Conservation (phyloP, 2,797 vertebrate species). For the Peromyscus aztecus region DNA sequence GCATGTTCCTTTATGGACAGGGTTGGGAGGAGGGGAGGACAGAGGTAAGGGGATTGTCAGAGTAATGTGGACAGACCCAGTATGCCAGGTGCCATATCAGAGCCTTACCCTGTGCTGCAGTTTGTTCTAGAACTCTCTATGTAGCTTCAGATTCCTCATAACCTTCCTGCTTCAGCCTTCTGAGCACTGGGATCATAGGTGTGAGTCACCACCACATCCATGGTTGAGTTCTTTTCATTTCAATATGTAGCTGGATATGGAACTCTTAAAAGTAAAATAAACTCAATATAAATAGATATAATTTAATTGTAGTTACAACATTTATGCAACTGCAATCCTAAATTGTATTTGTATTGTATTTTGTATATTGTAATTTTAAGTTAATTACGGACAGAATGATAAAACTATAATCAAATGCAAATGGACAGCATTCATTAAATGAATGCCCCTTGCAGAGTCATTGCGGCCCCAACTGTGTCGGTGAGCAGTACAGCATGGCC, state of each 20-base stretch:
- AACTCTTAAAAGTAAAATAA: neutral
- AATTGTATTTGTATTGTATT: neutral
- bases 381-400: slow-evolving; percentile 38
- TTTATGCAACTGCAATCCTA: slow-evolving; percentile 26
- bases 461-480: neutral
- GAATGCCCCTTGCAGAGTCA: neutral
- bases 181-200: neutral
- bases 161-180: neutral
- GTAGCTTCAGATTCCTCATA: neutral
- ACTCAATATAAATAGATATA: neutral
- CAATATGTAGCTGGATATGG: neutral
- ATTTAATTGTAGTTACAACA: neutral
- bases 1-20: neutral
- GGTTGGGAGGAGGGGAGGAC: neutral
- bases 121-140: neutral
- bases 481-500: neutral
- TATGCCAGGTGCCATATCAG: neutral
- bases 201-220: neutral
- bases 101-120: neutral
- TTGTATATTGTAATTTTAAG: neutral
- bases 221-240: neutral
- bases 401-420: slow-evolving; percentile 26
- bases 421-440: neutral
- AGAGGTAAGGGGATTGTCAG: neutral
- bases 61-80: neutral